Conservation (phyloP, 2,888 invertebrate species). For the Gryllus longicercus region DNA sequence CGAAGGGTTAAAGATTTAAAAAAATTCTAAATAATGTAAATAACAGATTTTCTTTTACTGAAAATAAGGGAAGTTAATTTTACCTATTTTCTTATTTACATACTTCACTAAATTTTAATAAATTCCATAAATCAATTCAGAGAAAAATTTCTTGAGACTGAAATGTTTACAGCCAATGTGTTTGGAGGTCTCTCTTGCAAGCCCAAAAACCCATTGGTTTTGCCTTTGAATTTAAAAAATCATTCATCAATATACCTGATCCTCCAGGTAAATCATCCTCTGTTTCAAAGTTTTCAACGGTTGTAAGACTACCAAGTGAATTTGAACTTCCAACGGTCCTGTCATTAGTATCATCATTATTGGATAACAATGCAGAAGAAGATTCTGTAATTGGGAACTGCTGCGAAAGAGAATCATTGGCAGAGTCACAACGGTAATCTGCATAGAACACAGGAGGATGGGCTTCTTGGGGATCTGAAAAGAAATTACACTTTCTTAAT, state of each 20-base stretch:
- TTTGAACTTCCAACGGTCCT: conserved; percentile 32
- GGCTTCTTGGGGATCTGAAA: conserved; percentile 36
- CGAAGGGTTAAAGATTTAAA: too few relatives aligned
- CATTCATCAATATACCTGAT: neutral
- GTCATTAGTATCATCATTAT: conserved; percentile 31
- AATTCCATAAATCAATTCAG: too few relatives aligned
- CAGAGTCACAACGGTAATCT: conserved; percentile 31
- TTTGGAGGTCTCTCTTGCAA: too few relatives aligned
- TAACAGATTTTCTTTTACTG: too few relatives aligned
- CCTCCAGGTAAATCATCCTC: conserved; percentile 24
- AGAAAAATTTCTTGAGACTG: too few relatives aligned
- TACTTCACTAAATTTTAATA: too few relatives aligned
- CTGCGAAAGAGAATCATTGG: conserved; percentile 30
- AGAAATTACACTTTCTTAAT: conserved; percentile 27
- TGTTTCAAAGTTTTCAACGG: conserved; percentile 34
- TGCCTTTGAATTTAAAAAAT: too few relatives aligned
- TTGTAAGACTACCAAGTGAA: conserved; percentile 32
- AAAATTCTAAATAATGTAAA: too few relatives aligned
- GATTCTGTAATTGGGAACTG: conserved; percentile 27
- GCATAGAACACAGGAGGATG: conserved; percentile 33
- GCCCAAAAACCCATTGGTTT: too few relatives aligned
- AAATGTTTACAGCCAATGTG: too few relatives aligned
- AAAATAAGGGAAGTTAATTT: too few relatives aligned
- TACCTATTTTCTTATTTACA: too few relatives aligned
- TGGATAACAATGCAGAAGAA: conserved; percentile 29